Conservation (phyloP, 2,113 vertebrate species). For the Baryphthengus martii region DNA sequence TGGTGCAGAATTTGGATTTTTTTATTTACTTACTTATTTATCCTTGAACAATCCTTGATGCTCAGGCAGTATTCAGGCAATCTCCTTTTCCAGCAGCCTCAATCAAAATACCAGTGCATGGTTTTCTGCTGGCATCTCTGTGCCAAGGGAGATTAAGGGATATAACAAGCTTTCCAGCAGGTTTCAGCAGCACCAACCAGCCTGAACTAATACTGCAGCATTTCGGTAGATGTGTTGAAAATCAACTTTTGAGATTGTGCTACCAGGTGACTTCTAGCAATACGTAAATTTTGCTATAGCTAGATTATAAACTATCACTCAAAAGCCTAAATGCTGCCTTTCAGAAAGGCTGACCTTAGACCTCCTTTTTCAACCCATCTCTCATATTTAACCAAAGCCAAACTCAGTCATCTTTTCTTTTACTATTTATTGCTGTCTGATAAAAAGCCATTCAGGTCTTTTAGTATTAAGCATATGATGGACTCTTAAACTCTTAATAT, state of each 20-base stretch:
- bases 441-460: background rate
- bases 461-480: background rate
- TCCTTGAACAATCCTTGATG: background rate
- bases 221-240: background rate
- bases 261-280: background rate
- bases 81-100: background rate
- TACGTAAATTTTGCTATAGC: background rate
- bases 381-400: background rate
- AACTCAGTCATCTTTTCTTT: background rate
- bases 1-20: background rate
- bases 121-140: background rate
- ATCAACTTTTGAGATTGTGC: background rate
- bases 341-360: background rate
- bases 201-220: conserved; percentile 27
- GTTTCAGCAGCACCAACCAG: background rate
- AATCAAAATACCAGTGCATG: background rate
- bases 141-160: conserved; percentile 9
- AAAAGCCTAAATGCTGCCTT: background rate
- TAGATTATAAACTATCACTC: background rate
- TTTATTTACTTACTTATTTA: background rate
- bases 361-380: background rate
- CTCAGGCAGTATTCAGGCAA: background rate
- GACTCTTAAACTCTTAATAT: background rate
- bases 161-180: background rate
- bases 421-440: background rate